Percentiles rank a stretch among this genome's conserved stretches.
Conservation (phyloP, 2,797 vertebrate genomes). For the Otolemur crassicaudatus region DNA sequence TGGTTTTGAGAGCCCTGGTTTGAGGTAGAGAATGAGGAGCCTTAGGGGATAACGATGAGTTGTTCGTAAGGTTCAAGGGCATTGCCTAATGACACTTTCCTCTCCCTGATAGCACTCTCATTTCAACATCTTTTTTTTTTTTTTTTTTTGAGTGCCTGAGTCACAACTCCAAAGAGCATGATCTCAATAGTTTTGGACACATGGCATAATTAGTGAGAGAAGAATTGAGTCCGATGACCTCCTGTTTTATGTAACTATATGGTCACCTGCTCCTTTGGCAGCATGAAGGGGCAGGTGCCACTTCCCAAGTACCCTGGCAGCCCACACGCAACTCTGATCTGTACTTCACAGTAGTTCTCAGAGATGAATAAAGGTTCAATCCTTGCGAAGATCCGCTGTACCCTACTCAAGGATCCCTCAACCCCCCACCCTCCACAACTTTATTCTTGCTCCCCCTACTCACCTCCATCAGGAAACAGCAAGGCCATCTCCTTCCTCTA, state of each 20-base stretch:
- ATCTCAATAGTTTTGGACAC: neutral
- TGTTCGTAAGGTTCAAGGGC: neutral
- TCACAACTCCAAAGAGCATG: neutral
- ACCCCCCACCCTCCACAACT: too few relatives aligned
- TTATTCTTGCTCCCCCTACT: neutral
- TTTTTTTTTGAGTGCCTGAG: neutral
- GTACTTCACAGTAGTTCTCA: neutral
- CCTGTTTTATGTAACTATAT: neutral
- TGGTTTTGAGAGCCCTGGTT: neutral
- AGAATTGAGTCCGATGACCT: neutral
- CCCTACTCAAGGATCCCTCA: neutral
- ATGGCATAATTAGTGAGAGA: neutral
- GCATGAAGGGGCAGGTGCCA: too few relatives aligned
- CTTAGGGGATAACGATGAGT: neutral
- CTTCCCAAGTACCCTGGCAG: neutral
- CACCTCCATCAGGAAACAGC: neutral
- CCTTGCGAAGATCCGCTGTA: neutral
- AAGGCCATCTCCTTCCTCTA: neutral
- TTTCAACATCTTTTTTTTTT: neutral
- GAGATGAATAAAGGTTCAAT: neutral
- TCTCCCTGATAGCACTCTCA: neutral
- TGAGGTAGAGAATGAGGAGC: neutral
- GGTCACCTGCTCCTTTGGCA: neutral
- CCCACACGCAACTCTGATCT: neutral
- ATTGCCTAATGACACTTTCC: neutral